These are phyloP conservation scores for Enoplosus armatus DNA, from an alignment of 2,797 vertebrate genomes.

Conservation along the genomic window DNA sequence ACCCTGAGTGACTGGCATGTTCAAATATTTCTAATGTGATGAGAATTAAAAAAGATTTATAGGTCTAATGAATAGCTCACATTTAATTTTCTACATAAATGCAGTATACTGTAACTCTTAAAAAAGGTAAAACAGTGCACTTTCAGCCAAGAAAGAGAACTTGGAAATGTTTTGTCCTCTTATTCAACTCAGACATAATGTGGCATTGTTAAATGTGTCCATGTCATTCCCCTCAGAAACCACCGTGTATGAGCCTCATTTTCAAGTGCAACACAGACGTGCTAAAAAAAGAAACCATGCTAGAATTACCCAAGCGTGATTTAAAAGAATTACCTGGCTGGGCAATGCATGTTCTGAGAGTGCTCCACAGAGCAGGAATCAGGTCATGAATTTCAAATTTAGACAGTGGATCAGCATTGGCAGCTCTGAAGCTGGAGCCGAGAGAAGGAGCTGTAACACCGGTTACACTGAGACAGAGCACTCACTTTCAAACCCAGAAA, in stretches of 20 bases:
- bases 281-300: slow-evolving; percentile 47
- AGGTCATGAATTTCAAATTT: slow-evolving; percentile 74
- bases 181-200: slow-evolving; percentile 16
- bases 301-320: slow-evolving; percentile 56
- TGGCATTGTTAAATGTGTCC: slow-evolving; percentile 17
- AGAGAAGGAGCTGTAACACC: slow-evolving; percentile 33
- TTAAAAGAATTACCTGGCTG: slow-evolving; percentile 71
- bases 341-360: slow-evolving; percentile 58
- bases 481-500: slow-evolving; percentile 34
- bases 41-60: slow-evolving; percentile 5
- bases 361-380: slow-evolving; percentile 56
- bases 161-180: slow-evolving; percentile 1
- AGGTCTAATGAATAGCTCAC: slow-evolving; percentile 3
- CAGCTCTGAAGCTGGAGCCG: slow-evolving; percentile 45
- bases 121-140: neutral
- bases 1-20: slow-evolving; percentile 20
- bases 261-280: slow-evolving; percentile 28
- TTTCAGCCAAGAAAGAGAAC: neutral
- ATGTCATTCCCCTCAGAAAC: slow-evolving; percentile 24
- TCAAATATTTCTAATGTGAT: slow-evolving; percentile 23
- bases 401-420: slow-evolving; percentile 47
- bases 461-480: slow-evolving; percentile 23
- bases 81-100: slow-evolving; percentile 9
- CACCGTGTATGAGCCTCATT: slow-evolving; percentile 30
- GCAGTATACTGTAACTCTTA: slow-evolving; percentile 3